These are phyloP conservation scores for Rhegmatorhina hoffmannsi DNA, from an alignment of 2,113 vertebrate genomes.

Conservation along the genomic window DNA sequence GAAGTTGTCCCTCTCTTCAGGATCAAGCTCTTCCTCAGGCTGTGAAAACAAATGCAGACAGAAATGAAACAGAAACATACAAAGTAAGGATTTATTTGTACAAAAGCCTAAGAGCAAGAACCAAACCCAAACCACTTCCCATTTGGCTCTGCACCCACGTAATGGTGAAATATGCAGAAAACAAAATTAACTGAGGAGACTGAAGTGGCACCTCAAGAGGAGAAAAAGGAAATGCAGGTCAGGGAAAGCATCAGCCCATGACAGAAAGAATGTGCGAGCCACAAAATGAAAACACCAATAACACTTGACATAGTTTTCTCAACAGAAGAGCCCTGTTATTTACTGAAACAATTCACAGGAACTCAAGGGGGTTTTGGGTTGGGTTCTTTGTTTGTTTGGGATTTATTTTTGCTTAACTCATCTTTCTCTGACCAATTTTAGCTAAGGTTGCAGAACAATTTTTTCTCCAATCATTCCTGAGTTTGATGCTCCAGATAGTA, in stretches of 20 bases:
- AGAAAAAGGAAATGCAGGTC: not conserved
- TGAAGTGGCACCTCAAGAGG: not conserved
- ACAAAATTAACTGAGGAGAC: not conserved
- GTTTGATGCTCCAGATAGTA: not conserved
- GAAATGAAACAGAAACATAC: constrained; percentile 9
- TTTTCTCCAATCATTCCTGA: not conserved
- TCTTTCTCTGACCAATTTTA: not conserved
- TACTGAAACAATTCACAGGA: not conserved
- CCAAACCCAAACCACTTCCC: not conserved
- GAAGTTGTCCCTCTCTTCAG: constrained; percentile 96
- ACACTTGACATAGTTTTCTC: not conserved
- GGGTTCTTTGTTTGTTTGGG: not conserved
- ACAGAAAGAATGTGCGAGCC: not conserved
- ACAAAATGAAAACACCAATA: not conserved
- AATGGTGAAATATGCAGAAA: not conserved
- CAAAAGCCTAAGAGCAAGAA: not conserved
- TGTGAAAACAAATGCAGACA: constrained; percentile 65
- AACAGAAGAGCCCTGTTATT: not conserved
- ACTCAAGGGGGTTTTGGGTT: not conserved
- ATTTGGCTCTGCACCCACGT: not conserved
- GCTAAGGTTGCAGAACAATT: not conserved
- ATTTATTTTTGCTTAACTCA: not conserved
- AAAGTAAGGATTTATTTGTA: not conserved
- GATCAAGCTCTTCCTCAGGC: constrained; percentile 96
- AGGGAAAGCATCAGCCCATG: not conserved